Evolutionary conservation across 1,140 invertebrate species (phyloP).

Genomic region (Drosophila kanapiae): DNA sequence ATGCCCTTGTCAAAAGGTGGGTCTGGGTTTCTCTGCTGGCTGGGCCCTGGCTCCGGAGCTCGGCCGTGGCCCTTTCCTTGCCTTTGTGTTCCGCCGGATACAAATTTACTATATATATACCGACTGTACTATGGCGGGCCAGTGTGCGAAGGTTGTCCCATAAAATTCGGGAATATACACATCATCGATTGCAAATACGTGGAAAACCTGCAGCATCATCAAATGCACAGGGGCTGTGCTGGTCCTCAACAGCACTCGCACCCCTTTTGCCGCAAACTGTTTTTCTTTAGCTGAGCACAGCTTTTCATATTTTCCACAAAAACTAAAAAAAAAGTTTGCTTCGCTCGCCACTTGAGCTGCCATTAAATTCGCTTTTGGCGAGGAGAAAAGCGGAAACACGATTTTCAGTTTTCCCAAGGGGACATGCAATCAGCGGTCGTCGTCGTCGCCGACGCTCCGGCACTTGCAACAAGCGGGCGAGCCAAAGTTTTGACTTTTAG

Average conservation of each 20-base stretch:
- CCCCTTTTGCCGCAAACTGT: neutral
- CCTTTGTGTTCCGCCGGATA: conserved; percentile 40
- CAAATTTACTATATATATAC: conserved; percentile 34
- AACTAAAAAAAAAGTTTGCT: conserved; percentile 40
- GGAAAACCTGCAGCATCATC: conserved; percentile 55
- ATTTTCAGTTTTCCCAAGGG: conserved; percentile 30
- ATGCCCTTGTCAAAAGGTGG: conserved; percentile 82
- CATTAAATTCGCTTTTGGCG: conserved; percentile 48
- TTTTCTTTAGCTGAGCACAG: conserved; percentile 18
- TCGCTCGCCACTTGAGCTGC: conserved; percentile 42
- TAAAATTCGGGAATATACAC: conserved; percentile 51
- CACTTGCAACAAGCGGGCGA: conserved; percentile 31
- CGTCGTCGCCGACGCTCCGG: neutral
- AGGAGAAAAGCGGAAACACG: conserved; percentile 35
- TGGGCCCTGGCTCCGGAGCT: conserved; percentile 26
- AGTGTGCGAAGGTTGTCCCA: conserved; percentile 38
- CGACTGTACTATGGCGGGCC: neutral
- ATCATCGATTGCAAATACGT: conserved; percentile 52
- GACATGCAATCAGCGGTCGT: conserved; percentile 40
- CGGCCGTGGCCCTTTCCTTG: conserved; percentile 40
- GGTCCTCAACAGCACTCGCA: neutral
- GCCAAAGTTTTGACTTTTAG: conserved; percentile 39
- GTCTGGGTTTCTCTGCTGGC: conserved; percentile 29
- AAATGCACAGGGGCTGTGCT: conserved; percentile 21
- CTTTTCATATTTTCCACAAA: conserved; percentile 43